These are phyloP conservation scores for Aurelia sp. DNA, from an alignment of 30 jellyfish, hydroid and myxozoan genomes.

Conservation along the genomic window DNA sequence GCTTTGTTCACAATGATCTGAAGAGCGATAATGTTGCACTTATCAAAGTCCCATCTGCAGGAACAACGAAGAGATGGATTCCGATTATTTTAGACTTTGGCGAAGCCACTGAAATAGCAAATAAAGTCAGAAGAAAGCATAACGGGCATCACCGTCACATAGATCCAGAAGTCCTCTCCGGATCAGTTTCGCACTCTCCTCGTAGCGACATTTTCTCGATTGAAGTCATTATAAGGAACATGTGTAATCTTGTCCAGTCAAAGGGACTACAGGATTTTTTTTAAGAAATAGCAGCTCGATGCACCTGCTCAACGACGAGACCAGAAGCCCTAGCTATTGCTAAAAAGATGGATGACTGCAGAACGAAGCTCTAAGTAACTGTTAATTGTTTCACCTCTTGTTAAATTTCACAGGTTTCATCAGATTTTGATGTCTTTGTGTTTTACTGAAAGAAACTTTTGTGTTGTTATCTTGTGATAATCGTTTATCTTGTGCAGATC, in stretches of 20 bases:
- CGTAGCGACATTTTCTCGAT: background rate
- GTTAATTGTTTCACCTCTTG: too few relatives aligned
- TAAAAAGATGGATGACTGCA: too few relatives aligned
- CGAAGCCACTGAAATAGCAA: background rate
- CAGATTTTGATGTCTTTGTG: too few relatives aligned
- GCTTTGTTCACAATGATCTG: slow-evolving; percentile 1
- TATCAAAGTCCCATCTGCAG: background rate
- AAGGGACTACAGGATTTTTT: too few relatives aligned
- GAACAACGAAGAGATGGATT: background rate
- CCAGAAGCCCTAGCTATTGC: too few relatives aligned
- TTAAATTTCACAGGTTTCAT: too few relatives aligned
- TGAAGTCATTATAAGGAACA: background rate
- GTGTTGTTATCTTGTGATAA: too few relatives aligned
- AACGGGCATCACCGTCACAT: background rate
- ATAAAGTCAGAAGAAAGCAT: background rate
- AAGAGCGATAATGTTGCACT: background rate
- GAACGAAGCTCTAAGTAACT: too few relatives aligned
- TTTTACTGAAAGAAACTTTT: too few relatives aligned
- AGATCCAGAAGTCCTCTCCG: background rate
- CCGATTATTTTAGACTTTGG: background rate
- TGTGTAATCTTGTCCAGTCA: background rate
- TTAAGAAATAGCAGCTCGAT: too few relatives aligned
- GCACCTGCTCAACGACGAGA: too few relatives aligned
- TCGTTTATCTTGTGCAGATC: too few relatives aligned
- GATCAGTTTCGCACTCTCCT: background rate